Evolutionary conservation across 2,888 invertebrate genomes (phyloP), one percentile per base, ranked within the genome.

Genomic region (Punctoribates punctum): DNA sequence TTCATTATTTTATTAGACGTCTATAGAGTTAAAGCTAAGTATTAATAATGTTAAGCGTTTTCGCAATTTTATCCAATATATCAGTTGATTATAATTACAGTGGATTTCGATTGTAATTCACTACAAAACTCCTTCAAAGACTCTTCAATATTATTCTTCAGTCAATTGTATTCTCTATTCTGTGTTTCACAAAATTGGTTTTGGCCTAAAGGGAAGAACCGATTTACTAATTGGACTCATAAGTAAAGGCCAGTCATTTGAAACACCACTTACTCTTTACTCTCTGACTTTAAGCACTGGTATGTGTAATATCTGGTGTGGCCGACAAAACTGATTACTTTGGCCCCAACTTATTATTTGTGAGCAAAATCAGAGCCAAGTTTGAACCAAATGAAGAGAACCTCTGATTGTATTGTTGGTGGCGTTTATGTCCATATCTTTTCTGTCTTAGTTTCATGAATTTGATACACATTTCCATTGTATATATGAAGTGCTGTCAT

Each of bases 161-260:
- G 15, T 29, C 62, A 15, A 29, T 62, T 62, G 9, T 25, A 62
- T 25, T 23, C 27, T 60, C 6, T 3, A 20, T 60, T 25, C 60
- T 60, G 20, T 23, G 57, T n/a, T 25, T 23, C 25, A 57, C 57
- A 48, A 48, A 48, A 11, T 9, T 17, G 5, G 3, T 13, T 27
- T 27, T 6, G 5, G 62, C 62, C 62, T 27, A 13, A 62, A 62
- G 62, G 62, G 62, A 6, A 34, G n/a, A 62, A 62, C 27, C 54
- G 29, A 62, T 62, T 62, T 29, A 27, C 62, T 62, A 62, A 62
- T 62, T 62, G 62, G 13, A 34, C 62, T 62, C 62, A 62, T 62
- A 62, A 62, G 62, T 62, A 62, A 62, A 27, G 62, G 62, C 34
- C 62, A 62, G 62, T 62, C 34, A 13, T 17, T 27, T 62, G 4